phyloP scores from a whole-genome alignment of 2,888 invertebrate species.

The Noctuana brunneofusca region DNA sequence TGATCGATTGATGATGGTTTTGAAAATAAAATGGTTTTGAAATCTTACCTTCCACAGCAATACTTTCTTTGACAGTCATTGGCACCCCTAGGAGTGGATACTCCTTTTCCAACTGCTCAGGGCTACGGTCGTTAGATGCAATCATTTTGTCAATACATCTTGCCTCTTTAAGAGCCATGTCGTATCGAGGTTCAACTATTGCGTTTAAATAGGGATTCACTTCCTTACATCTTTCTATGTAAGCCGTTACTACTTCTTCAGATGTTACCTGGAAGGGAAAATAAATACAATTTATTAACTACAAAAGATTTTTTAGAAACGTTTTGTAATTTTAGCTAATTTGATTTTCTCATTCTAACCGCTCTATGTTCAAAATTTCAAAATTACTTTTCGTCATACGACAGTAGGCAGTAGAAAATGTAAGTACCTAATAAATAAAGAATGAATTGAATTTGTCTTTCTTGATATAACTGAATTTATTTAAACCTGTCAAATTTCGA shows the following conservation, averaged over 20 bases:
- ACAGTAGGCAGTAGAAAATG: too few relatives aligned
- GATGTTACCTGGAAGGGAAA: conserved; percentile 84
- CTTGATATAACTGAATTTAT: too few relatives aligned
- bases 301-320: too few relatives aligned
- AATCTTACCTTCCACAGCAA: conserved; percentile 86
- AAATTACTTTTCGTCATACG: too few relatives aligned
- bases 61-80: conserved; percentile 92
- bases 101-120: conserved; percentile 85
- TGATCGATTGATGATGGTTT: too few relatives aligned
- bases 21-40: not conserved
- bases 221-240: conserved; percentile 89
- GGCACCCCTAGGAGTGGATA: conserved; percentile 93
- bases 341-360: not conserved
- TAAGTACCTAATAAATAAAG: too few relatives aligned
- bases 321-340: too few relatives aligned
- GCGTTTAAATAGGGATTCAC: conserved; percentile 92
- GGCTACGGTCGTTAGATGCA: conserved; percentile 75
- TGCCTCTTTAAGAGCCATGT: conserved; percentile 89
- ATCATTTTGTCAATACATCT: conserved; percentile 87
- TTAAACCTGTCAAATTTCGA: too few relatives aligned
- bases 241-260: conserved; percentile 87
- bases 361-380: not conserved
- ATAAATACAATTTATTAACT: not conserved
- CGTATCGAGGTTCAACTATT: conserved; percentile 90
- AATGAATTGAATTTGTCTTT: too few relatives aligned